Evolutionary conservation across 2,797 vertebrate genomes (phyloP).

Genomic region (Paguma larvata): DNA sequence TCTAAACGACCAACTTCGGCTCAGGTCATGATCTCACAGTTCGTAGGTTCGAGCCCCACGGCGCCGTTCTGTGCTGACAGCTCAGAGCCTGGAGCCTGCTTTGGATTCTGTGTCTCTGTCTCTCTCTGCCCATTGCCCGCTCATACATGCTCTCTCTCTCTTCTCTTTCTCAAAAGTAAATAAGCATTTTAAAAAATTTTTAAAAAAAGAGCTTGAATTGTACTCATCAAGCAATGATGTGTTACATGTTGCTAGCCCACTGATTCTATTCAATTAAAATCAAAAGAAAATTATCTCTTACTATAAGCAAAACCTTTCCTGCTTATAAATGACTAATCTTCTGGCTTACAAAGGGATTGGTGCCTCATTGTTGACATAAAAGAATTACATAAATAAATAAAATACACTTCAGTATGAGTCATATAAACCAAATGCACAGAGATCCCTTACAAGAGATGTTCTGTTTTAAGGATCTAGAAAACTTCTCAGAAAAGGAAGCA

Average conservation of each 20-base stretch:
- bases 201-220: background rate
- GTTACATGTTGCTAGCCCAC: background rate
- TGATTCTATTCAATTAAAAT: slow-evolving; percentile 3
- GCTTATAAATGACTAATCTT: background rate
- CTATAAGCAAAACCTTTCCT: background rate
- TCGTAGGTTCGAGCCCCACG: too few relatives aligned
- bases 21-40: too few relatives aligned
- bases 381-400: slow-evolving; percentile 46
- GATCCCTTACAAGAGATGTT: background rate
- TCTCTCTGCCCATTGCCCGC: too few relatives aligned
- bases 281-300: background rate
- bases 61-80: too few relatives aligned
- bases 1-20: too few relatives aligned
- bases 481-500: background rate
- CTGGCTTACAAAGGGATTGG: background rate
- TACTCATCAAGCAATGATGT: background rate
- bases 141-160: too few relatives aligned
- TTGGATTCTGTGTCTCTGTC: too few relatives aligned
- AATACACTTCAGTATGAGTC: background rate
- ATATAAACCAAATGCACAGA: background rate
- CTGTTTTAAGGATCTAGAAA: background rate
- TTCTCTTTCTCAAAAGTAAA: too few relatives aligned
- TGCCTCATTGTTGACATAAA: background rate
- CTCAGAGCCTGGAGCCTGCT: too few relatives aligned
- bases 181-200: too few relatives aligned